Percentiles rank a stretch among this genome's conserved stretches.
Evolutionary conservation across 2,888 invertebrate species (phyloP).

Genomic region (Unio pictorum): DNA sequence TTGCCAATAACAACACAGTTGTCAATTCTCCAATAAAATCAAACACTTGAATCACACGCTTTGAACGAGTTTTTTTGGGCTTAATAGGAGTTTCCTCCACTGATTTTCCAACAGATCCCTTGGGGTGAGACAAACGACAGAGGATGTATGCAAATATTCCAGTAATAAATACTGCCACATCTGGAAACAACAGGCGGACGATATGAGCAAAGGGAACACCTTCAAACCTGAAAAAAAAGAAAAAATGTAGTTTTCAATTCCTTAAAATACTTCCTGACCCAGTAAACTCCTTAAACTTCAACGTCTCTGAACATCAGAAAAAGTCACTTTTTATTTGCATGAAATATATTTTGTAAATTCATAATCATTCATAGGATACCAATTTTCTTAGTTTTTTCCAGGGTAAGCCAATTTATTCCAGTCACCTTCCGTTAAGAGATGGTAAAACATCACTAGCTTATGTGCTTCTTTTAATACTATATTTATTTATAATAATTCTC

Average conservation of each 20-base stretch:
- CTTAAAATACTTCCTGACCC: background rate
- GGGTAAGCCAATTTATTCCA: too few species aligned
- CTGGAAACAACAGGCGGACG: constrained; percentile 64
- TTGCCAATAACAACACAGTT: constrained; percentile 56
- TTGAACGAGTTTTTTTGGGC: constrained; percentile 11
- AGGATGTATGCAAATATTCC: constrained; percentile 55
- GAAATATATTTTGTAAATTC: too few species aligned
- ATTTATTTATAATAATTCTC: too few species aligned
- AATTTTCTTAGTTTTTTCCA: too few species aligned
- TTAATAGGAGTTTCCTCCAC: constrained; percentile 9
- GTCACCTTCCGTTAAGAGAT: too few species aligned
- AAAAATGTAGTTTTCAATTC: background rate
- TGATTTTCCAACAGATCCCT: background rate
- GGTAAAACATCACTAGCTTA: too few species aligned
- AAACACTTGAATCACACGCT: constrained; percentile 29
- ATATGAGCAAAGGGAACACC: constrained; percentile 46
- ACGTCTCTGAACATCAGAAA: too few species aligned
- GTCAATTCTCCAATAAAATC: constrained; percentile 55
- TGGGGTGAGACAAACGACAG: constrained; percentile 46
- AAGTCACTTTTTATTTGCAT: too few species aligned
- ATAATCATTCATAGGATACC: too few species aligned
- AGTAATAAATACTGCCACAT: constrained; percentile 57
- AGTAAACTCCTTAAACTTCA: too few species aligned
- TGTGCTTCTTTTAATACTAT: too few species aligned
- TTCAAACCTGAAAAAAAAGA: constrained; percentile 49